A percentile compares a stretch with the other conserved stretches of the same genome.
These are phyloP conservation scores for Sebastes baramenuke DNA, from an alignment of 2,797 vertebrate genomes.

Conservation along the genomic window DNA sequence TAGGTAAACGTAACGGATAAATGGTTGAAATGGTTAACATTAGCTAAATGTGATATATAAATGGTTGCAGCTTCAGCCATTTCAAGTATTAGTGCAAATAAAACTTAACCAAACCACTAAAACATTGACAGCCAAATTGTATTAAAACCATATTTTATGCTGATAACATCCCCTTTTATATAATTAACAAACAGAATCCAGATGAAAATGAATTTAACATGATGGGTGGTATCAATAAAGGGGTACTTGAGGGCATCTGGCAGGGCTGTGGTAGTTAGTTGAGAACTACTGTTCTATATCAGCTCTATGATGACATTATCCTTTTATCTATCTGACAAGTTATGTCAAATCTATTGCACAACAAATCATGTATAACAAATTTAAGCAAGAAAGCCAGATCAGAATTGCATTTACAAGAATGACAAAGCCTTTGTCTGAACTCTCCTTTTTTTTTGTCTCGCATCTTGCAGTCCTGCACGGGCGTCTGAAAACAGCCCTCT, in stretches of 20 bases:
- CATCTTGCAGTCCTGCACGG: conserved; percentile 13
- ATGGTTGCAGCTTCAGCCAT: neutral
- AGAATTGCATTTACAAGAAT: conserved; percentile 4
- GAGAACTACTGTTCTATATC: neutral
- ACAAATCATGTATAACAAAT: conserved; percentile 1
- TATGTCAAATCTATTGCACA: neutral
- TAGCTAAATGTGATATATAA: neutral
- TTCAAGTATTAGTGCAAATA: neutral
- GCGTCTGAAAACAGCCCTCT: conserved; percentile 59
- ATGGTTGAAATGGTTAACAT: neutral
- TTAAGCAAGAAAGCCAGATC: neutral
- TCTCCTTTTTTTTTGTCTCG: neutral
- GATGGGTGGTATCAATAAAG: neutral
- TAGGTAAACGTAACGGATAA: neutral
- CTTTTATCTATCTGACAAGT: neutral
- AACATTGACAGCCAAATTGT: neutral
- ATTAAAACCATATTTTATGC: neutral
- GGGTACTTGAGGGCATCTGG: neutral
- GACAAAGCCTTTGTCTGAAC: conserved; percentile 29
- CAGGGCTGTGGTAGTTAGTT: neutral
- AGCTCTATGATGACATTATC: neutral
- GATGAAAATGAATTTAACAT: neutral
- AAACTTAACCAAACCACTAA: neutral
- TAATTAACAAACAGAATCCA: neutral
- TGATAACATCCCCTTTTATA: neutral